These are phyloP conservation scores for Pseudochirops corinnae DNA, from an alignment of 2,797 vertebrate genomes.

Conservation along the genomic window DNA sequence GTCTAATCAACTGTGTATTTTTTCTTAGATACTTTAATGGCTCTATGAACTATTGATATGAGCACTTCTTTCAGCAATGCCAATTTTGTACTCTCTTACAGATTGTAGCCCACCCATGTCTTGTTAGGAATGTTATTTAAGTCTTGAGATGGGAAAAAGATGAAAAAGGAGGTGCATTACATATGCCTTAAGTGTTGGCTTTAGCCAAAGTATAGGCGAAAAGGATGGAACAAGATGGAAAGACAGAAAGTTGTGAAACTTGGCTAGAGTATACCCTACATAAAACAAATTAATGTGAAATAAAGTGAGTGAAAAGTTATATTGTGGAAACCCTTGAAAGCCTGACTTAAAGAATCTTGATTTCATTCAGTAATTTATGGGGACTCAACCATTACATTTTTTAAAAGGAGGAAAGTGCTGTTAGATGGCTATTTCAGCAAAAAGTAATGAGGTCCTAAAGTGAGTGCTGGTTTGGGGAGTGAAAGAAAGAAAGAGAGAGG, in stretches of 20 bases:
- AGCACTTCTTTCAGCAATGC: not conserved
- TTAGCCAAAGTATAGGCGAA: not conserved
- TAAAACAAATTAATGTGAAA: not conserved
- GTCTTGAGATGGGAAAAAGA: not conserved
- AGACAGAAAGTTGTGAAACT: not conserved
- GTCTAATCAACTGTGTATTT: not conserved
- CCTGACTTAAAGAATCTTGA: not conserved
- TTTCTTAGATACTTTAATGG: not conserved
- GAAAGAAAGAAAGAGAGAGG: not conserved
- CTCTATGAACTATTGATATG: not conserved
- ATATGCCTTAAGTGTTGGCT: not conserved
- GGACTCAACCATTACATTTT: too few species aligned
- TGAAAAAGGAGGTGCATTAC: not conserved
- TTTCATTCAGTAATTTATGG: too few species aligned
- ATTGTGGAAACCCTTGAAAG: not conserved
- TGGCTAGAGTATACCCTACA: not conserved
- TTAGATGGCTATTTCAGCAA: too few species aligned
- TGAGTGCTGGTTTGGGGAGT: not conserved
- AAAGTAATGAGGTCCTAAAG: not conserved
- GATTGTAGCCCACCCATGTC: not conserved
- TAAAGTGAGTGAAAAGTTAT: not conserved
- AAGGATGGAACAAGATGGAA: not conserved
- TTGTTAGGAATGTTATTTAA: not conserved
- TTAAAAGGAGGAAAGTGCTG: too few species aligned
- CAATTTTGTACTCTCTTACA: not conserved